Evolutionary conservation across 2,888 invertebrate species (phyloP).

Genomic region (Cataglyphis rosenhaueri): DNA sequence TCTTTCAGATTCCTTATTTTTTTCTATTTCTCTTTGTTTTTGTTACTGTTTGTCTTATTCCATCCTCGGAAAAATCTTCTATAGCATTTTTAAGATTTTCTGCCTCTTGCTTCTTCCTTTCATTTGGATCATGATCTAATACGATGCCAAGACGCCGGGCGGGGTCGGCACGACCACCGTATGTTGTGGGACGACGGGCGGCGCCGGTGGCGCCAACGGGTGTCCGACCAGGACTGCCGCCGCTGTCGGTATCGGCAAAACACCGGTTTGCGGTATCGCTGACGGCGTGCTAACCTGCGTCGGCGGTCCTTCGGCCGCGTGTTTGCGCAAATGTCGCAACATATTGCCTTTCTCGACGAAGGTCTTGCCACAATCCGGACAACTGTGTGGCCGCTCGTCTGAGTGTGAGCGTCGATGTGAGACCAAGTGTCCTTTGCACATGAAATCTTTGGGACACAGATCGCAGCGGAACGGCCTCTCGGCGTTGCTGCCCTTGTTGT

Average conservation of each 20-base stretch:
- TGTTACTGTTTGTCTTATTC: not conserved
- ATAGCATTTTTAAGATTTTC: not conserved
- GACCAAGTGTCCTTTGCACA: slow-evolving; percentile 95
- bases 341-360: slow-evolving; percentile 94
- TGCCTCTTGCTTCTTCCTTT: not conserved
- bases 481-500: slow-evolving; percentile 90
- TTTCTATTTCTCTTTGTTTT: not conserved
- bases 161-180: slow-evolving; percentile 87
- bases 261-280: slow-evolving; percentile 82
- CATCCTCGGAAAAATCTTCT: not conserved
- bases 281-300: slow-evolving; percentile 83
- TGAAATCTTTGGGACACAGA: slow-evolving; percentile 94
- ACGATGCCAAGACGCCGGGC: slow-evolving; percentile 86
- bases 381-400: slow-evolving; percentile 88
- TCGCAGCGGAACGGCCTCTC: slow-evolving; percentile 92
- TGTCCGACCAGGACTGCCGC: slow-evolving; percentile 83
- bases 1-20: slow-evolving; percentile 11
- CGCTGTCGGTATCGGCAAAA: slow-evolving; percentile 82
- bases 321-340: slow-evolving; percentile 91
- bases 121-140: slow-evolving; percentile 77
- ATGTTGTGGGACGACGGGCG: slow-evolving; percentile 85
- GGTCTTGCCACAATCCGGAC: slow-evolving; percentile 91
- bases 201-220: slow-evolving; percentile 81
- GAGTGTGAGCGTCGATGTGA: slow-evolving; percentile 93
- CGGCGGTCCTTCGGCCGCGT: slow-evolving; percentile 87